Conservation (phyloP, 1,140 invertebrate genomes). For the Globodera ellingtonae region DNA sequence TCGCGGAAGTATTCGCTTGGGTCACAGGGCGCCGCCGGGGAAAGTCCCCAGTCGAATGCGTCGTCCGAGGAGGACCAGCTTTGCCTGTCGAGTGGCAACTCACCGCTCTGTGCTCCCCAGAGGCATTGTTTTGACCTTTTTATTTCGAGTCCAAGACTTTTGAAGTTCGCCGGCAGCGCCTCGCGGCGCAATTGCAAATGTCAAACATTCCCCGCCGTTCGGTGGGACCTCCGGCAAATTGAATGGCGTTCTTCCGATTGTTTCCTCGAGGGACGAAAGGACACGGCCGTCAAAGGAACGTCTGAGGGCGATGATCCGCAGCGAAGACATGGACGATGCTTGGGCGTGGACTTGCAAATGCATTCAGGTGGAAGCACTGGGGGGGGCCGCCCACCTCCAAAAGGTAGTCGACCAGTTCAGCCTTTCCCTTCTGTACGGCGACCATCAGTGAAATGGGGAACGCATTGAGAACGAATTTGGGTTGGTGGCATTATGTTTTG, state of each 20-base stretch:
- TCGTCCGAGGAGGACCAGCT: constrained; percentile 14
- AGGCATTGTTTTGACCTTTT: constrained; percentile 10
- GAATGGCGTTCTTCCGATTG: too few relatives aligned
- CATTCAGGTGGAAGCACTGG: constrained; percentile 49
- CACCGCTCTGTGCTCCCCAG: constrained; percentile 52
- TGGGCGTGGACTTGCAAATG: constrained; percentile 65
- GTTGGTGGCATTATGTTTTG: not conserved
- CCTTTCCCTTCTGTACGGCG: constrained; percentile 56
- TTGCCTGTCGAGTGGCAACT: constrained; percentile 30
- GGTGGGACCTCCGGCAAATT: not conserved
- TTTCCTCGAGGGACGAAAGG: not conserved
- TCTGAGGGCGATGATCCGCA: constrained; percentile 51
- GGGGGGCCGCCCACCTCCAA: constrained; percentile 48
- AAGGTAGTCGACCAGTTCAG: constrained; percentile 60
- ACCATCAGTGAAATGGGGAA: constrained; percentile 46
- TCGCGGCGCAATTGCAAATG: constrained; percentile 35
- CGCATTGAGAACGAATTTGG: not conserved
- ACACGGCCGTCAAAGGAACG: constrained; percentile 53
- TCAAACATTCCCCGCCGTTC: not conserved
- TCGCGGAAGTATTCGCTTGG: constrained; percentile 18
- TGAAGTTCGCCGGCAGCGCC: constrained; percentile 53
- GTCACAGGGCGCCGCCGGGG: constrained; percentile 1
- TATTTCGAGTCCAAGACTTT: constrained; percentile 18
- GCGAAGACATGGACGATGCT: constrained; percentile 61
- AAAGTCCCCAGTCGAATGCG: constrained; percentile 4